Evolutionary conservation across 2,797 vertebrate species (phyloP), one percentile per base, ranked within the genome.

Genomic region (Sternotherus odoratus): DNA sequence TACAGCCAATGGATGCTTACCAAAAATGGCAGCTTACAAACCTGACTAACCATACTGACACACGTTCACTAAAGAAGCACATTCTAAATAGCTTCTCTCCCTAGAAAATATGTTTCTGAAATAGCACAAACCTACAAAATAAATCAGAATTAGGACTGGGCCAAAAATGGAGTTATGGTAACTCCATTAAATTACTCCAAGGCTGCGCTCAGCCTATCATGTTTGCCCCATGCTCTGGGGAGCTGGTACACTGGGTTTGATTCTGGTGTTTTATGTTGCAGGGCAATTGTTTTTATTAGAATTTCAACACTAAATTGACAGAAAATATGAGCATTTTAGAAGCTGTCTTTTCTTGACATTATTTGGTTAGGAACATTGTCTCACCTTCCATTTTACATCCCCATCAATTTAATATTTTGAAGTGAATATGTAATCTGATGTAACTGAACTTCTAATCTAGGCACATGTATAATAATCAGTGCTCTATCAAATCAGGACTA

Each of bases 341-440:
- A 21, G 30, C 48, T 6, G 49, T 5, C 54, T 84, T 30, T 69
- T 43, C 19, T 80, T 88, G 83, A 5, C 43, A 74, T 36, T 69
- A 13, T 12, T 57, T 85, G 54, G 12, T 63, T 5, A 51, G 1
- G 11, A 89, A 92, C n/a, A 46, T 19, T 85, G 43, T 5, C 79
- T 46, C 30, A 28, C 53, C 46, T 92, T 86, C 36, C 13, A 83
- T 78, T 90, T 85, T 78, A 82, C 49, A 75, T 16, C 60, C 54
- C 33, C 15, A 43, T 12, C 36, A 60, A 24, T 0, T 9, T 36
- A 81, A 15, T 1, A 16, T 2, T 51, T 66, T 74, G 54, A 94
- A 91, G 12, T n/a, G 39, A 81, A 86, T 80, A 66, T 56, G 51
- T 0, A 85, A 43, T 3, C 30, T 77, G n/a, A 85, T 49, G 51